A percentile compares a stretch with the other conserved stretches of the same genome.
Conservation (phyloP, 2,797 vertebrate genomes). For the Cossypha niveicapilla region DNA sequence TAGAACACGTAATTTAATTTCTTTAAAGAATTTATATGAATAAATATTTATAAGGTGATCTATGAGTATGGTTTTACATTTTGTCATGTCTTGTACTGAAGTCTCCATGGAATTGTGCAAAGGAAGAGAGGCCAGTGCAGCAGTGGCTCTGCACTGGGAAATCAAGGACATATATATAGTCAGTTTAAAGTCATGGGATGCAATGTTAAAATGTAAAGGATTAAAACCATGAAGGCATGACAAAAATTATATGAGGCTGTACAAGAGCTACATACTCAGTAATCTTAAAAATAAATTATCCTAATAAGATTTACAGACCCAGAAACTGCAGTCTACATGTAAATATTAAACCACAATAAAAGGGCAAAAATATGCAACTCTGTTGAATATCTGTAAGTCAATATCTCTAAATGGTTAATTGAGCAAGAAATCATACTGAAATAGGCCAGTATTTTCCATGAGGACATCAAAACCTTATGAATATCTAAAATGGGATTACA, state of each 20-base stretch:
- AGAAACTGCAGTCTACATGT: neutral
- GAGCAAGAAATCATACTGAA: conserved; percentile 40
- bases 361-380: neutral
- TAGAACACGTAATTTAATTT: conserved; percentile 63
- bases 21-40: conserved; percentile 67
- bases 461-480: neutral
- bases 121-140: neutral
- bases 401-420: conserved; percentile 1
- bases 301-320: neutral
- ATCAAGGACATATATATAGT: neutral
- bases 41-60: conserved; percentile 74
- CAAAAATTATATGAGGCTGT: neutral
- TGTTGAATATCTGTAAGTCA: neutral
- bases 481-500: neutral
- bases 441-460: conserved; percentile 8
- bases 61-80: conserved; percentile 56
- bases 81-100: conserved; percentile 19
- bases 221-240: neutral
- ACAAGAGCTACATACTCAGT: neutral
- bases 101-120: neutral
- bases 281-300: neutral
- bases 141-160: neutral
- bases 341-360: neutral
- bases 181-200: neutral
- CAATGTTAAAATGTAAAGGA: neutral